Evolutionary conservation across 2,113 vertebrate genomes (phyloP), one percentile per base, ranked within the genome.

Genomic region (Oriolus oriolus): DNA sequence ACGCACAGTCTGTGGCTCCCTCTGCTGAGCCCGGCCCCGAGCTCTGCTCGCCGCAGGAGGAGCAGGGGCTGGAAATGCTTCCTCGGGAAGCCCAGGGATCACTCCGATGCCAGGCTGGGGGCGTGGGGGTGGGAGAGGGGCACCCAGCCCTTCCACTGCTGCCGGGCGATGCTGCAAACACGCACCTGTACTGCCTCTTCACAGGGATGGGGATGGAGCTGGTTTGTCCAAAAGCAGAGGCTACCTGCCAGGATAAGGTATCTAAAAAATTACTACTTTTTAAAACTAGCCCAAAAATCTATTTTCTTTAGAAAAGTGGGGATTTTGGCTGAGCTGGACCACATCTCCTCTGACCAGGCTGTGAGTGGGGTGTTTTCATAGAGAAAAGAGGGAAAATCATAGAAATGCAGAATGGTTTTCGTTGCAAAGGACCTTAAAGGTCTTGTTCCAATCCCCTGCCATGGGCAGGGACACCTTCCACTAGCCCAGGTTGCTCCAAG

Each of bases 1-100:
- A 70, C 3, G 1, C 63, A 2, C 82, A 92, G 95, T 96, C 96
- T 97, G 93, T 92, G 89, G 91, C 93, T 96, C 93, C 96, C 96
- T 89, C 96, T 97, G 93, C 93, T 37, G 96, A 84, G 89, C 91
- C 91, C 4, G 8, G 63, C 63, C 75, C 79, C 1, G 30, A 73
- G 80, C 86, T 88, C 89, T 17, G 65, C 78, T 50, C 3, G 0
- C 26, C 1, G 7, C 20, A 1, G 70, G 49, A 84, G 68, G 8
- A 74, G 18, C 31, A 1, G 33, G 45, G 31, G 17, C 31, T 81
- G 56, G 50, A 33, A 50, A 30, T 0, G 13, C 19, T 18, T 44
- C 37, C 18, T 2, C 0, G 27, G 49, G 44, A 47, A 12, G 7
- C 7, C 5, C 45, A 6, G 15, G 27, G 15, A 8, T 52, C 49